These are phyloP conservation scores for Zaprionus gabonicus DNA, from an alignment of 1,140 invertebrate species.

Conservation along the genomic window DNA sequence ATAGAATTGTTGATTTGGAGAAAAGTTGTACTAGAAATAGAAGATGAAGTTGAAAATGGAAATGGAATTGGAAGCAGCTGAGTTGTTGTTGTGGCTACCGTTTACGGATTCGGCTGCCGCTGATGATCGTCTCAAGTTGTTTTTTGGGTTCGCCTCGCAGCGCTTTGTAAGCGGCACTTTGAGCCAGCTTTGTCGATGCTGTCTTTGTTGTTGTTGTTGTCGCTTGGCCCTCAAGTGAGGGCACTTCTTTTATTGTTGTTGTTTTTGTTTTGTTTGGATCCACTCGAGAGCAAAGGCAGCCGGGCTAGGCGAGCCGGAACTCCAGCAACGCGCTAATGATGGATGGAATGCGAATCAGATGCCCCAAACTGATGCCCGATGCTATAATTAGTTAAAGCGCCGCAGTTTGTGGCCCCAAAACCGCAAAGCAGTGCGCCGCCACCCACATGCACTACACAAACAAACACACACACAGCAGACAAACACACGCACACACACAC, in stretches of 20 bases:
- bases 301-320: conserved; percentile 67
- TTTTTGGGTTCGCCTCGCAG: neutral
- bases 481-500: neutral
- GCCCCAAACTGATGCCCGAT: conserved; percentile 12
- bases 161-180: conserved; percentile 23
- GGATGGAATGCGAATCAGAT: conserved; percentile 29
- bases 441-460: conserved; percentile 15
- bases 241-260: conserved; percentile 42
- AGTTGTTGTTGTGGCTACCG: conserved; percentile 43
- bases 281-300: conserved; percentile 44
- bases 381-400: conserved; percentile 73
- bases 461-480: conserved; percentile 3
- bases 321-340: conserved; percentile 61
- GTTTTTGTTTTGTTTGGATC: neutral
- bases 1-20: neutral
- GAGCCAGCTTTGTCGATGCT: conserved; percentile 12
- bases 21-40: neutral
- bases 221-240: conserved; percentile 68
- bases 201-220: neutral
- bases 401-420: conserved; percentile 53
- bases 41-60: neutral
- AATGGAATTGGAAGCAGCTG: neutral
- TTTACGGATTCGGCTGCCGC: conserved; percentile 32
- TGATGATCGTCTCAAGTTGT: conserved; percentile 39
- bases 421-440: conserved; percentile 10